Conservation (phyloP, 2,888 invertebrate species). For the Hypsopygia costalis region DNA sequence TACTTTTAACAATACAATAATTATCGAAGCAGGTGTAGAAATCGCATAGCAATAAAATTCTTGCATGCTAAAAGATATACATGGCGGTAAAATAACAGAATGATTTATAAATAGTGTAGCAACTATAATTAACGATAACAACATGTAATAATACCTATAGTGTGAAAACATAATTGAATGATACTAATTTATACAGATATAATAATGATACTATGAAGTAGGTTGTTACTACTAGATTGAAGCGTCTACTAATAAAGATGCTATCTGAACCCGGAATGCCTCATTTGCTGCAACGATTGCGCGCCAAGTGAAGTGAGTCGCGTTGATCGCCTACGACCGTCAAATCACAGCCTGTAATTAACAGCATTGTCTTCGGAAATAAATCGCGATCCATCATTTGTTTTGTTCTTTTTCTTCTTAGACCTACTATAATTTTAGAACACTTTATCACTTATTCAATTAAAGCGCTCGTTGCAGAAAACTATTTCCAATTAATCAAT, state of each 20-base stretch:
- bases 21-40: slow-evolving; percentile 1
- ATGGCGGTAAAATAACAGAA: slow-evolving; percentile 7
- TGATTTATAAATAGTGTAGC: background rate
- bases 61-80: slow-evolving; percentile 15
- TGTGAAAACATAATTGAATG: background rate
- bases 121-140: slow-evolving; percentile 2
- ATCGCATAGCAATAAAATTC: slow-evolving; percentile 12
- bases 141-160: slow-evolving; percentile 1
- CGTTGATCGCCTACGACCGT: slow-evolving; percentile 19
- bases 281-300: slow-evolving; percentile 20
- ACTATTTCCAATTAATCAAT: no score
- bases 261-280: slow-evolving; percentile 14
- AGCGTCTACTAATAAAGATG: slow-evolving; percentile 8
- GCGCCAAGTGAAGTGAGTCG: slow-evolving; percentile 14
- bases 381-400: slow-evolving; percentile 45
- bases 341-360: slow-evolving; percentile 42
- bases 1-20: slow-evolving; percentile 1
- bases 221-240: slow-evolving; percentile 7
- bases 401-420: slow-evolving; percentile 33
- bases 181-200: slow-evolving; percentile 4
- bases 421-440: background rate
- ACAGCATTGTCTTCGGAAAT: slow-evolving; percentile 53
- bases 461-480: background rate
- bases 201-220: slow-evolving; percentile 8
- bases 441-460: background rate